Base-by-base conservation (phyloP, 1,140 invertebrate genomes). In the Artemia franciscana region DNA sequence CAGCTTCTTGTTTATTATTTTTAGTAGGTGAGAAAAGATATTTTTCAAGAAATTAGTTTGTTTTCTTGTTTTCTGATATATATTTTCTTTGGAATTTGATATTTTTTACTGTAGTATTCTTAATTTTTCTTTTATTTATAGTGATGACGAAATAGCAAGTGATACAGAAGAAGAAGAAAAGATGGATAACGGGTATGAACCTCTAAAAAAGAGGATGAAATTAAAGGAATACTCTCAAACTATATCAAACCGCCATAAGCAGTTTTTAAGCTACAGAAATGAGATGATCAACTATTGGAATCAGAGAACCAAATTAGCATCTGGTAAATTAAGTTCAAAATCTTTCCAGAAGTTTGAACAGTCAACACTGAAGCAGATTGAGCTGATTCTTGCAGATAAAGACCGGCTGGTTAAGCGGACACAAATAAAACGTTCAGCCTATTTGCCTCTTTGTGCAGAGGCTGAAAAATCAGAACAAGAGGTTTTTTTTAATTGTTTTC, bases 241-340 rank as follows among this genome's bases (percentile, higher is more conserved):
- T 60, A 71, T 92, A 18, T 68, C 75, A 18, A 75, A 78, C 62
- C 74, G 77, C 61, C 81, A 88, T 69, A 73, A 81, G 67, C 72
- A 74, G 3, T 87, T 87, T 65, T 74, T 72, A 64, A 69, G 77
- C n/a, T 90, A 83, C 67, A 80, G 88, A 74, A 83, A 89, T 71
- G 70, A 78, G 26, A 79, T 82, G 30, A 83, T 94, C 64, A 81
- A 91, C 67, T 91, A 91, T 72, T 97, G 91, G 91, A 85, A 91
- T 74, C 86, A 92, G 63, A 91, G 89, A 71, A 94, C 88, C 0
- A 78, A 81, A 66, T 69, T 88, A 18, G 76, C 81, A 2, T 93
- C 88, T 0, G 78, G 82, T 66, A 69, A 87, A 18, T 76, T 81
- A 2, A 78, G 78, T 57, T 78, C 79, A 1, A 78, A 80, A 60